A percentile compares a stretch with the other conserved stretches of the same genome.
These are phyloP conservation scores for Vireo altiloquus DNA, from an alignment of 2,113 vertebrate species.

Conservation along the genomic window DNA sequence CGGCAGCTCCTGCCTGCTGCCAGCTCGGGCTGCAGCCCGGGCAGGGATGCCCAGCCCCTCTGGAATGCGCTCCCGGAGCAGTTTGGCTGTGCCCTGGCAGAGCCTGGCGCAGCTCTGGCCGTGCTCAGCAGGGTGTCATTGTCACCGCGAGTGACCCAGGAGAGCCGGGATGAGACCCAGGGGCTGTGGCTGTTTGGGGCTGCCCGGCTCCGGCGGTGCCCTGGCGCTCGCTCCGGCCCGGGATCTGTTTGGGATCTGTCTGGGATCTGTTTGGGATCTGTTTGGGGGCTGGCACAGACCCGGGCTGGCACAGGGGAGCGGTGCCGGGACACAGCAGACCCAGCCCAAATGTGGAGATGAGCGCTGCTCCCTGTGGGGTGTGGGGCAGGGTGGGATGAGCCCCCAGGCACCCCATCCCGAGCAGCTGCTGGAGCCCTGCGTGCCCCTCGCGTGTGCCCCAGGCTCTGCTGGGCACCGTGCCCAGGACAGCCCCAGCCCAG, in stretches of 20 bases:
- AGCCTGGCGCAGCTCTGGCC: neutral
- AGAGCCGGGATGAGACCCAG: neutral
- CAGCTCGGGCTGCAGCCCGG: accelerated
- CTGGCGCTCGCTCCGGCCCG: accelerated
- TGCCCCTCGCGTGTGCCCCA: accelerated
- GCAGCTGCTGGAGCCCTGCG: neutral
- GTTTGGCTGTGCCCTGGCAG: neutral
- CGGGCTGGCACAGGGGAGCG: neutral
- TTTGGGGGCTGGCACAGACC: neutral
- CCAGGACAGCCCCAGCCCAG: neutral
- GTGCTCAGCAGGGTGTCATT: neutral
- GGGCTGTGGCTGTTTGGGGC: neutral
- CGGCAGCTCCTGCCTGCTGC: neutral
- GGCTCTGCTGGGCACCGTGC: too few relatives aligned
- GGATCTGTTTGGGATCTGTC: neutral
- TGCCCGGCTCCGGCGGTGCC: neutral
- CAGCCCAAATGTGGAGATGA: neutral
- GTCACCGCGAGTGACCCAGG: neutral
- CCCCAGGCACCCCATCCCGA: neutral
- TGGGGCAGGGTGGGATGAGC: neutral
- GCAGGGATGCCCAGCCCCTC: neutral
- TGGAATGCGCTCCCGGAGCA: accelerated
- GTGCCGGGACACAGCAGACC: accelerated
- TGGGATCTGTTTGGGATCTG: neutral
- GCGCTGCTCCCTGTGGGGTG: neutral